Evolutionary conservation across 2,888 invertebrate species (phyloP), one percentile per base, ranked within the genome.

Genomic region (Heterodera filipjevi): DNA sequence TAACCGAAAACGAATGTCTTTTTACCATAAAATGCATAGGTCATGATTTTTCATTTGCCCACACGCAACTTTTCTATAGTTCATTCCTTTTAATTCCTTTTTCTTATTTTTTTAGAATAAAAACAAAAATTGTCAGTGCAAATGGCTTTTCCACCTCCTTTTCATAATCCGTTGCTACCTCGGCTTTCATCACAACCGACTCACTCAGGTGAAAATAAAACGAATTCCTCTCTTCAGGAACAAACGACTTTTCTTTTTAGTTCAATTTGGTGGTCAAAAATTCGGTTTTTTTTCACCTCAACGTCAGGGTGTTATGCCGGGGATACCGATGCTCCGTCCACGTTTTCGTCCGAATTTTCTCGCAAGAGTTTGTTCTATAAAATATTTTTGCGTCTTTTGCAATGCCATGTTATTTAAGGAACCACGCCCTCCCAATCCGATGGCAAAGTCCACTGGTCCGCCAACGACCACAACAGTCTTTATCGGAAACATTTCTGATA

Each of bases 401-500:
- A 68, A 12, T 33, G 8, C 19, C 27, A 3, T 19, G 16, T 73
- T 22, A 35, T 35, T 33, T 39, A 33, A 33, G 75, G 68, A 35
- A 44, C 66, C 16, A 27, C 53, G 66, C 22, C 75, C 68, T 12
- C 32, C 68, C 68, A 68, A 68, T 35, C 33, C 35, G 33, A 33
- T 12, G 10, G 27, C 64, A 35, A 27, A n/a, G 35, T 66, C 75
- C n/a, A 53, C 68, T n/a, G 68, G 68, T 16, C 75, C 59, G 22
- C 71, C 71, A 53, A 70, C 79, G 1, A 53, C 75, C 19, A 79
- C 80, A 27, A 79, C 78, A 22, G 77, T 98, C 3, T 98, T 98
- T 91, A 95, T 98, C 73, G 97, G 97, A 71, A 97, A 96, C 90
- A 96, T 99, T 79, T 94, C 95, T 88, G 95, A 96, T 85, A 93